Base-by-base conservation (phyloP, 2,113 vertebrate species). In the Myotis brandtii region DNA sequence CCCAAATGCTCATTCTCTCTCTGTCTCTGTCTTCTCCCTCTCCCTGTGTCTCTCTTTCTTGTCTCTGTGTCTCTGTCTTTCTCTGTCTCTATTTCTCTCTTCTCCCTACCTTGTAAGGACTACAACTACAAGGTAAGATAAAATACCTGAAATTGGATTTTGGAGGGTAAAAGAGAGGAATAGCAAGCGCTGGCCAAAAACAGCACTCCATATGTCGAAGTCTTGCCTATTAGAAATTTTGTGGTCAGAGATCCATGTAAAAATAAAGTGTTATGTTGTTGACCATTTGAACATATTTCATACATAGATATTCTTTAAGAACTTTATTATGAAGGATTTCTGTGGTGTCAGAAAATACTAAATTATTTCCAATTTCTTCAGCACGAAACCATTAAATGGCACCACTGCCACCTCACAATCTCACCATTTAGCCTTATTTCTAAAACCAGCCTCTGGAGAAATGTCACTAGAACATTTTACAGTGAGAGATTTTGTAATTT, bases 331-430 rank as follows among this genome's bases (percentile, higher is more conserved):
- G 21, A 62, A 80, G 30, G 20, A 10, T 82, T 90, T 62, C 21
- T 91, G 23, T 40, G 18, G 10, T 46, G 73, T 37, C 50, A n/a
- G 21, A 67, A 92, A 89, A 56, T 83, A 34, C 3, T 62, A 79
- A 96, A 56, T 77, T 23, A 79, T 92, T 84, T 95, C 13, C 16
- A 93, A 16, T 32, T 59, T 50, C 13, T 85, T 95, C 70, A 72
- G 6, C 6, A 83, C 56, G 83, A 81, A 89, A 82, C 37, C 9
- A 75, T 37, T 23, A 88, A 64, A 75, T 62, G 14, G 25, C 3
- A 25, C 18, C 18, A 3, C 17, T 8, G n/a, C 9, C 23, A 13
- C 25, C 16, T 90, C 59, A 48, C 17, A 62, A 34, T 17, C 62
- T 27, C 5, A 56, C 23, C 11, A 46, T 76, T 95, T 80, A 64